Evolutionary conservation across 2,888 invertebrate genomes (phyloP).

Genomic region (Pseudolycoriella hygida): DNA sequence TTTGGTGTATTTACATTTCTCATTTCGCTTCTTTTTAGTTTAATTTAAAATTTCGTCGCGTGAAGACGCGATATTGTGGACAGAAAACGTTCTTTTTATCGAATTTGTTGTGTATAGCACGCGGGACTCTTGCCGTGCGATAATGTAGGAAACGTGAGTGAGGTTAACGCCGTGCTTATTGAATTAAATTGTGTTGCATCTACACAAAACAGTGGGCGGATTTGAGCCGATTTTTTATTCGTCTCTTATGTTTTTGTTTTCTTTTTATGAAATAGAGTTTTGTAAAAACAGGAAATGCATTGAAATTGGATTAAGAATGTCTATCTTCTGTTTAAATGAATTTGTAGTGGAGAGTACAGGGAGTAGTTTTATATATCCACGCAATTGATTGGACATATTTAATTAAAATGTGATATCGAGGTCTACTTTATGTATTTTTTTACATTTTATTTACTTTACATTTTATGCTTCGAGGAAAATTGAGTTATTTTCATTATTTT

Average conservation of each 20-base stretch:
- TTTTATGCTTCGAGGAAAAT: no score
- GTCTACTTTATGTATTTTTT: no score
- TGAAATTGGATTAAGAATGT: neutral
- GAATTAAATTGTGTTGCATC: no score
- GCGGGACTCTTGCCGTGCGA: no score
- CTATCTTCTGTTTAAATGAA: neutral
- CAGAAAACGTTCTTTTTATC: neutral
- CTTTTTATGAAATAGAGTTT: neutral
- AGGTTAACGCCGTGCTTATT: neutral
- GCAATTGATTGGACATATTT: no score
- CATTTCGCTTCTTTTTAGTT: slow-evolving; percentile 1
- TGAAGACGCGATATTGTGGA: neutral
- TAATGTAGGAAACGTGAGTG: neutral
- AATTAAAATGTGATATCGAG: no score
- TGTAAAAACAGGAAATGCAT: neutral
- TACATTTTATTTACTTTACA: no score
- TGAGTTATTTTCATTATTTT: no score
- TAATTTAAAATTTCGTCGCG: neutral
- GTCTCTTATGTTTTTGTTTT: neutral
- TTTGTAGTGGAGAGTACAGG: no score
- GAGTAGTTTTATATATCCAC: no score
- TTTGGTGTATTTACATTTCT: neutral
- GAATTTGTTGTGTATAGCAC: no score
- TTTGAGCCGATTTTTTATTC: neutral
- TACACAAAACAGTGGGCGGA: neutral